A percentile compares a stretch with the other conserved stretches of the same genome.
Evolutionary conservation across 2,113 vertebrate species (phyloP).

Genomic region (Riparia riparia): DNA sequence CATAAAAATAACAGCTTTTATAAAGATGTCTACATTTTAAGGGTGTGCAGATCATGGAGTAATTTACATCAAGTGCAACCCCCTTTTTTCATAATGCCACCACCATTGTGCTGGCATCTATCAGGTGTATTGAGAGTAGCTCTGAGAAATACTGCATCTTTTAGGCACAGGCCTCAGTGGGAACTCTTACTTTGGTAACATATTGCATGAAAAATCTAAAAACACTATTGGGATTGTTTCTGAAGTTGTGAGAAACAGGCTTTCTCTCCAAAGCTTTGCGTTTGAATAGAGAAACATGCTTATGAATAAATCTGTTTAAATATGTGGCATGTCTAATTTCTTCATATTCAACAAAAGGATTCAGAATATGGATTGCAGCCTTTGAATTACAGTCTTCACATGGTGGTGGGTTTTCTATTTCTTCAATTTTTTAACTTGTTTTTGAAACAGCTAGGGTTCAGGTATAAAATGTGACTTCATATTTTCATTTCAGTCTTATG

Average conservation of each 20-base stretch:
- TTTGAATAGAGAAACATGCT: not conserved
- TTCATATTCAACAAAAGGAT: not conserved
- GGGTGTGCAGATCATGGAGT: not conserved
- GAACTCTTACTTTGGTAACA: not conserved
- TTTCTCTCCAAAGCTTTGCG: conserved; percentile 10
- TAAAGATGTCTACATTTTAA: not conserved
- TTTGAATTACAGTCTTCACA: not conserved
- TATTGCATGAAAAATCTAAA: conserved; percentile 4
- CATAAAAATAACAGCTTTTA: not conserved
- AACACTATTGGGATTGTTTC: not conserved
- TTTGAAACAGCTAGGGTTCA: not conserved
- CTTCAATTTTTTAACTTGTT: not conserved
- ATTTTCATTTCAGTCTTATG: not conserved
- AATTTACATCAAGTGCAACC: not conserved
- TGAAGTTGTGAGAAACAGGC: not conserved
- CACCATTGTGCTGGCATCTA: not conserved
- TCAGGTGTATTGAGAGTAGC: not conserved
- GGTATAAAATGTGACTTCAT: not conserved
- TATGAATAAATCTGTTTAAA: conserved; percentile 45
- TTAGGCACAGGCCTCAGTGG: not conserved
- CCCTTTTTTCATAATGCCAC: not conserved
- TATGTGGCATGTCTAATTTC: not conserved
- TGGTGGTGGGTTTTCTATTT: not conserved
- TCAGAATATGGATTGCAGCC: not conserved
- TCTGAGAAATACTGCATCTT: not conserved